phyloP scores from a whole-genome alignment of 2,113 vertebrate species.

The Burhinus bistriatus region DNA sequence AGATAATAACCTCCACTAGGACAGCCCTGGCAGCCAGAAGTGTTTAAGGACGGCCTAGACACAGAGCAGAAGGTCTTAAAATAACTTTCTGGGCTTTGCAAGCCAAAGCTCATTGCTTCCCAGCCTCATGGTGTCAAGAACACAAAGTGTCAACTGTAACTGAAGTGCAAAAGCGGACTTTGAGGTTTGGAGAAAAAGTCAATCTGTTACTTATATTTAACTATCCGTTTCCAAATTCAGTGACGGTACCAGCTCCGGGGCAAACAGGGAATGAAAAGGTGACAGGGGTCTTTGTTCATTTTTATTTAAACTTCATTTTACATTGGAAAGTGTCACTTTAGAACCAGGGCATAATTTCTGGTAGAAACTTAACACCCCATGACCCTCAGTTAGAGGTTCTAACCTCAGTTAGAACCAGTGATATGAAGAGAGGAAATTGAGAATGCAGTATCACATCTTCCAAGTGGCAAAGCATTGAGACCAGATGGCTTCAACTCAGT shows the following conservation, averaged over 20 bases:
- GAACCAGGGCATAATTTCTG: background rate
- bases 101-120: background rate
- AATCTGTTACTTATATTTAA: background rate
- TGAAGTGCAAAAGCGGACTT: background rate
- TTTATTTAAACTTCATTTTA: background rate
- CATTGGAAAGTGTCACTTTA: background rate
- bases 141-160: background rate
- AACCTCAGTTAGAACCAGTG: background rate
- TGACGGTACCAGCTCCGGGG: background rate
- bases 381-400: no score
- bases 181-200: background rate
- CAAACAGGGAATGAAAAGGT: background rate
- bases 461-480: conserved; percentile 9
- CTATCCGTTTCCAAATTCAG: background rate
- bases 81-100: conserved; percentile 2
- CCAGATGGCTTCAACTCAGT: conserved; percentile 45
- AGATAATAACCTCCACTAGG: background rate
- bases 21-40: background rate
- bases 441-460: conserved; percentile 6
- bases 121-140: background rate
- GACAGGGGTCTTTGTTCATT: background rate
- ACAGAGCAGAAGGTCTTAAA: conserved; percentile 28
- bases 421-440: conserved; percentile 24
- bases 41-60: background rate
- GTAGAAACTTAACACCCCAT: background rate